phyloP scores from a whole-genome alignment of 1,140 invertebrate genomes.

The Scaptomyza graminum region DNA sequence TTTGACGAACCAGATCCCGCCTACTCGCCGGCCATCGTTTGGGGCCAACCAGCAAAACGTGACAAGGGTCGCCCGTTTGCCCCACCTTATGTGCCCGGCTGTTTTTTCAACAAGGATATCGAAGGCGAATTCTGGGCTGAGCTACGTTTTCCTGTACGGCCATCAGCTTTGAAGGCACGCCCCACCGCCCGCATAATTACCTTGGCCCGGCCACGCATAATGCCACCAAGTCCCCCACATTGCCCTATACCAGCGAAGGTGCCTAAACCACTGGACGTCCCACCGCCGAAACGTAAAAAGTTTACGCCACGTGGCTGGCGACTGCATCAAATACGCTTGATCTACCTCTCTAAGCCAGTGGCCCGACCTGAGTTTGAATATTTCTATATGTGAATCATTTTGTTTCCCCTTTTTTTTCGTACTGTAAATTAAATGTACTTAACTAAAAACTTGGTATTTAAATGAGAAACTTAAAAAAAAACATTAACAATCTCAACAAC shows the following conservation, averaged over 20 bases:
- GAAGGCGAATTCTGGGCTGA: conserved; percentile 62
- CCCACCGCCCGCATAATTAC: conserved; percentile 60
- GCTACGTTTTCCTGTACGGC: conserved; percentile 63
- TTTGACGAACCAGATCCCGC: conserved; percentile 15
- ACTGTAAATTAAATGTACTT: neutral
- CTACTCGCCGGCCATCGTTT: conserved; percentile 61
- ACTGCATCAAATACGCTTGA: conserved; percentile 65
- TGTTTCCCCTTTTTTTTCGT: neutral
- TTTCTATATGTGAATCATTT: conserved; percentile 55
- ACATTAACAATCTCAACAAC: no score
- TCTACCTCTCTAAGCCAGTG: conserved; percentile 68
- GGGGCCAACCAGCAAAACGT: conserved; percentile 53
- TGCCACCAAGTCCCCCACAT: conserved; percentile 58
- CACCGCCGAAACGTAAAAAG: conserved; percentile 51
- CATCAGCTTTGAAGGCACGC: conserved; percentile 49
- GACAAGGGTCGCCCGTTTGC: conserved; percentile 67
- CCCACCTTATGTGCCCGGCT: conserved; percentile 40
- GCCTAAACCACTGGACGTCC: conserved; percentile 12
- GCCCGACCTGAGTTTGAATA: conserved; percentile 58
- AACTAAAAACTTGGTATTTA: no score
- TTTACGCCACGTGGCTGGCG: conserved; percentile 69
- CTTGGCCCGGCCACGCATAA: conserved; percentile 56
- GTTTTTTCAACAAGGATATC: conserved; percentile 63
- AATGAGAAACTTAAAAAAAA: no score
- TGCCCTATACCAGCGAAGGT: conserved; percentile 55